Evolutionary conservation across 2,888 invertebrate species (phyloP).

Genomic region (Sphaeridia pumilis): DNA sequence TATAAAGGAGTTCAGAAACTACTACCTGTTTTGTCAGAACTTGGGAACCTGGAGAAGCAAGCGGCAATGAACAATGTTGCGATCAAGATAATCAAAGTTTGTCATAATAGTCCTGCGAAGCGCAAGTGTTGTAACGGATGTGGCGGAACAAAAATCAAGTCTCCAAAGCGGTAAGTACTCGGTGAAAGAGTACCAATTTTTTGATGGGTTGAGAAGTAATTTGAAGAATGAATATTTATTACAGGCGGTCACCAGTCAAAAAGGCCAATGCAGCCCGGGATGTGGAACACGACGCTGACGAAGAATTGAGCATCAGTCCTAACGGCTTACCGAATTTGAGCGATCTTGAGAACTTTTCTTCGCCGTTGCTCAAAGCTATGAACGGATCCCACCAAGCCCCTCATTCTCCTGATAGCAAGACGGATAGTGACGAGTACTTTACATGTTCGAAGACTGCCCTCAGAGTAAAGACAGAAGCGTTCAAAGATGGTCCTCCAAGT

Average conservation of each 20-base stretch:
- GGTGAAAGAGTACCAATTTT: neutral
- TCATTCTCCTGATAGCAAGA: neutral
- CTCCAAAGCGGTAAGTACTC: conserved; percentile 4
- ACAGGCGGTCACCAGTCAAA: conserved; percentile 20
- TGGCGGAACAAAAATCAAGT: conserved; percentile 1
- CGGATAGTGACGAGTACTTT: conserved; percentile 10
- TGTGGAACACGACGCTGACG: conserved; percentile 33
- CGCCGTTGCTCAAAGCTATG: neutral
- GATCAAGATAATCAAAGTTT: conserved; percentile 10
- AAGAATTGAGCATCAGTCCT: conserved; percentile 34
- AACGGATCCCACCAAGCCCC: neutral
- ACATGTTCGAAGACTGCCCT: conserved; percentile 6
- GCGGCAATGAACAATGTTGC: conserved; percentile 7
- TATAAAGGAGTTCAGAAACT: conserved; percentile 21
- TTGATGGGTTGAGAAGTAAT: neutral
- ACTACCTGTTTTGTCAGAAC: conserved; percentile 15
- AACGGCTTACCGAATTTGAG: conserved; percentile 18
- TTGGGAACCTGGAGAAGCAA: conserved; percentile 17
- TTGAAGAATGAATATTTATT: neutral
- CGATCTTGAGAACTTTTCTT: conserved; percentile 11
- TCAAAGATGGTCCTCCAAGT: conserved; percentile 18
- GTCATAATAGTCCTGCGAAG: conserved; percentile 7
- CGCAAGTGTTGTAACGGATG: conserved; percentile 11
- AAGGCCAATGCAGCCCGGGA: conserved; percentile 25
- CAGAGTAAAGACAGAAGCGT: neutral